Evolutionary conservation across 2,888 invertebrate species (phyloP).

Genomic region (Patella pellucida): DNA sequence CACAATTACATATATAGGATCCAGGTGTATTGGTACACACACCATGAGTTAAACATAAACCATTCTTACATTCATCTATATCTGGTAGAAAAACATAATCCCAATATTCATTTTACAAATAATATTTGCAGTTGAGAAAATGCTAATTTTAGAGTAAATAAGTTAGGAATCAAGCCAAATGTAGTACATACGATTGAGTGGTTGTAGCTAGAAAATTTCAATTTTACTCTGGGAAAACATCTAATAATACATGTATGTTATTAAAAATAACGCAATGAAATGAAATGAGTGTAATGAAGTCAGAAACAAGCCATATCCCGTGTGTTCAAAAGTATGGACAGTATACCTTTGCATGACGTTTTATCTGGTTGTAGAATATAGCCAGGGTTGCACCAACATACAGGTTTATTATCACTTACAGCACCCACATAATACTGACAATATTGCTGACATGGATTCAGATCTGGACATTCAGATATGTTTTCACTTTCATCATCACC

Average conservation of each 20-base stretch:
- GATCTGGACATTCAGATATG: not conserved
- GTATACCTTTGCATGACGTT: not conserved
- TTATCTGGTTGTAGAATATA: not conserved
- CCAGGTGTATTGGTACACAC: conserved; percentile 38
- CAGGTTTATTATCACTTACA: not conserved
- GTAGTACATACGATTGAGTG: no score
- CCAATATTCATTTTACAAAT: no score
- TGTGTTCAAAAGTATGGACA: not conserved
- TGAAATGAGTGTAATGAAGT: no score
- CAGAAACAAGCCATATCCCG: not conserved
- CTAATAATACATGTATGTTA: no score
- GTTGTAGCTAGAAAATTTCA: no score
- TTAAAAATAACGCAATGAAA: no score
- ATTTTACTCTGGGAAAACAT: no score
- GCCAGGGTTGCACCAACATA: not conserved
- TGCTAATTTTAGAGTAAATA: no score
- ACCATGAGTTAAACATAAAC: conserved; percentile 34
- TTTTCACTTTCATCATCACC: not conserved
- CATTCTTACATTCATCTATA: conserved; percentile 38
- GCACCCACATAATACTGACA: not conserved
- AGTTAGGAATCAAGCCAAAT: no score
- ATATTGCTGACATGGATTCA: not conserved
- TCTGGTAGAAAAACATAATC: conserved; percentile 25
- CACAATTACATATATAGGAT: conserved; percentile 35
- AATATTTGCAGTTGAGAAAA: no score